These are phyloP conservation scores for Drosophila neoperkinsi DNA, from an alignment of 2,888 invertebrate species.

Conservation along the genomic window DNA sequence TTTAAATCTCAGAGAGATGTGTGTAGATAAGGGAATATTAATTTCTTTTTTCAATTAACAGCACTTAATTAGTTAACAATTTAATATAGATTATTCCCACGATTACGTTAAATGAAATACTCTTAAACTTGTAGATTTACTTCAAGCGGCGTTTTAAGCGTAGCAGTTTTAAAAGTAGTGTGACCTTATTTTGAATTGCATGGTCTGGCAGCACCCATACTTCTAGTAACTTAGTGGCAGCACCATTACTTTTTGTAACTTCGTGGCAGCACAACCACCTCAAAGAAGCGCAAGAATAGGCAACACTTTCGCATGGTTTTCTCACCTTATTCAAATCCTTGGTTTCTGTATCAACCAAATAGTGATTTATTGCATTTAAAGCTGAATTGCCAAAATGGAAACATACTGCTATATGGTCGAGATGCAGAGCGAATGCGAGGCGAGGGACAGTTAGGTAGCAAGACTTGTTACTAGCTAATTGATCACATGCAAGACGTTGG, in stretches of 20 bases:
- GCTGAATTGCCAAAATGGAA: neutral
- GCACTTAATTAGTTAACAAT: neutral
- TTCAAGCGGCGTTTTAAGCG: neutral
- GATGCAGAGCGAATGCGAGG: neutral
- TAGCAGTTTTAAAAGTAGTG: neutral
- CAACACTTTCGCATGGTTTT: conserved; percentile 12
- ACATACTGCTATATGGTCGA: neutral
- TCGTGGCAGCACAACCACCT: conserved; percentile 16
- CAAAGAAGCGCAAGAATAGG: conserved; percentile 3
- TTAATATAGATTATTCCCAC: neutral
- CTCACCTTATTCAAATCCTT: conserved; percentile 7
- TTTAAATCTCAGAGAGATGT: neutral
- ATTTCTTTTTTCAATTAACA: neutral
- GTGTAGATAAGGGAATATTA: neutral
- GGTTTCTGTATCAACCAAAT: neutral
- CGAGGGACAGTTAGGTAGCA: conserved; percentile 22
- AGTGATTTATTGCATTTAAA: neutral
- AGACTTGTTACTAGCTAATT: conserved; percentile 37
- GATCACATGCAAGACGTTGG: conserved; percentile 28
- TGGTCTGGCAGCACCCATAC: conserved; percentile 13
- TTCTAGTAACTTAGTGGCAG: conserved; percentile 19
- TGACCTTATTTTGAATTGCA: neutral
- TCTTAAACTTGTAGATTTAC: neutral
- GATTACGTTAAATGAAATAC: neutral
- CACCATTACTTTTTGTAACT: neutral